Evolutionary conservation across 1,140 invertebrate species (phyloP), one percentile per base, ranked within the genome.

Genomic region (Scaptomyza hsui): DNA sequence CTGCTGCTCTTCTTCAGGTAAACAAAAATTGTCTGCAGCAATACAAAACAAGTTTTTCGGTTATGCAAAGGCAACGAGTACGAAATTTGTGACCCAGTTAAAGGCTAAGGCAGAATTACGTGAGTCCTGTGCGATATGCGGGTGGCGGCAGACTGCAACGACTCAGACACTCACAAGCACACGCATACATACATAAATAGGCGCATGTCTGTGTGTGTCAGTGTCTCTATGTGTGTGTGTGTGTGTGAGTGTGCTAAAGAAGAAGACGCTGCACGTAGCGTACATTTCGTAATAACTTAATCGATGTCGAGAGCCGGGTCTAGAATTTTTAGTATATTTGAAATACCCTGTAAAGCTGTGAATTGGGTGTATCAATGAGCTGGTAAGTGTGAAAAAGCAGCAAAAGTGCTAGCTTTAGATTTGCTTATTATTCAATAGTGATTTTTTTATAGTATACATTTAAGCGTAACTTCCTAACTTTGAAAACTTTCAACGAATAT

Each of bases 271-370:
- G 63, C 65, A 82, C 82, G 82, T 88, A 82, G 62, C 75, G 75
- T 67, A 82, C 82, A 88, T 86, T 86, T 86, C 82, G 82, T 86
- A 86, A 86, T 86, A 86, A 86, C 82, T 86, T 86, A 86, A 86
- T 86, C 82, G 82, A 86, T 86, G 82, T 82, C 77, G 76, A 86
- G 76, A 82, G 83, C 60, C 64, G 70, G 56, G 42, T 71, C 71
- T 55, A 71, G 61, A 67, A 74, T 88, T 88, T 81, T 65, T 80
- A 64, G 63, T 76, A 56, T 73, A 62, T 88, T 44, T 45, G 18
- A 18, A 39, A 49, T 65, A 48, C 62, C 62, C 53, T 65, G 42
- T 57, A 41, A 35, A 18, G 13, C 3, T 24, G 2, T 10, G 1
- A 12, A 9, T 1, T 4, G 2, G 9, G 1, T 1, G 21, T 15